Evolutionary conservation across 2,113 vertebrate genomes (phyloP).

Genomic region (Gracilinanus agilis): DNA sequence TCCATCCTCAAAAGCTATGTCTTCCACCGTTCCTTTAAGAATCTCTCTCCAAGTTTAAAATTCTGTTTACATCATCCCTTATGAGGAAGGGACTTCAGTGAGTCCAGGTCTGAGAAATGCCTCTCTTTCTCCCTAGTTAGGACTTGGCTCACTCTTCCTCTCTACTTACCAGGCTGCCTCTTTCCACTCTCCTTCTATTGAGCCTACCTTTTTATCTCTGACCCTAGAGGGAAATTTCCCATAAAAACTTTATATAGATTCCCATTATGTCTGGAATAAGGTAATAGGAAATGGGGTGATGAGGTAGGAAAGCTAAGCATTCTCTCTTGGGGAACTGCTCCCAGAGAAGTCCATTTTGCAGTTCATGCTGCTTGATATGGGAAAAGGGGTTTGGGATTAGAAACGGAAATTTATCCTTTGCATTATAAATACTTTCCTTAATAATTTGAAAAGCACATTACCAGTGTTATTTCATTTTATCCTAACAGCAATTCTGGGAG

Average conservation of each 20-base stretch:
- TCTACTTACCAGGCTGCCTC: not conserved
- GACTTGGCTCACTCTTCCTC: not conserved
- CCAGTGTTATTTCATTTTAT: not conserved
- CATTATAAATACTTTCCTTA: not conserved
- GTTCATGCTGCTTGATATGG: not conserved
- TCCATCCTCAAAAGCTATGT: not conserved
- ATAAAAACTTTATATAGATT: not conserved
- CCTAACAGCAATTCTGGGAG: not conserved
- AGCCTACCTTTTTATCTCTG: not conserved
- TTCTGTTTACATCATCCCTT: not conserved
- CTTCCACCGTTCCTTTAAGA: not conserved
- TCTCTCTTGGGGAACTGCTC: not conserved
- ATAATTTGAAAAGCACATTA: not conserved
- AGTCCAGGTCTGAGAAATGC: not conserved
- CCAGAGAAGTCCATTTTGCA: not conserved
- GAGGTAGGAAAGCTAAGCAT: not conserved
- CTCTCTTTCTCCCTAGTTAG: not conserved
- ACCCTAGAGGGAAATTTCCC: not conserved
- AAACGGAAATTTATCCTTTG: not conserved
- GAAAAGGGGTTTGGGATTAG: not conserved
- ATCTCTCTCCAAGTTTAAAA: not conserved
- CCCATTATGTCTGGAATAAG: not conserved
- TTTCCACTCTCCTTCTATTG: not conserved
- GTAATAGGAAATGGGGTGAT: not conserved
- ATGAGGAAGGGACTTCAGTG: not conserved